Percentiles rank a stretch among this genome's conserved stretches.
Evolutionary conservation across 1,140 invertebrate genomes (phyloP).

Genomic region (Drosophila nigrodunni): DNA sequence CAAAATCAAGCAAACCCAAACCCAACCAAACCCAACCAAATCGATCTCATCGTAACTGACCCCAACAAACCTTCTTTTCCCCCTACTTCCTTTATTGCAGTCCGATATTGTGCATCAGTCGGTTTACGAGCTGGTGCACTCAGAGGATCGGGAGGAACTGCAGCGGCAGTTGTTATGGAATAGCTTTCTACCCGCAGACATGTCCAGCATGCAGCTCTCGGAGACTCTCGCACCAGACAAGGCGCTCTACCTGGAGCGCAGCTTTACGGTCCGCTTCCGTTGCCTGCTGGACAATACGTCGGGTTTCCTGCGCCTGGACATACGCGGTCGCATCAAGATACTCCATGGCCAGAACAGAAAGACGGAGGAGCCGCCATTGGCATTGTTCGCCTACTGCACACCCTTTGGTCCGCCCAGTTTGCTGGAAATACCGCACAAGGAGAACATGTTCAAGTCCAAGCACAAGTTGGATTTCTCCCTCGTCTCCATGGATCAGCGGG

Average conservation of each 20-base stretch:
- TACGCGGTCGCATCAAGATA: conserved; percentile 97
- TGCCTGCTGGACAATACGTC: conserved; percentile 99
- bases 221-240: conserved; percentile 94
- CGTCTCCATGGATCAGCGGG: conserved; percentile 98
- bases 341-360: conserved; percentile 98
- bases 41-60: conserved; percentile 33
- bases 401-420: conserved; percentile 98
- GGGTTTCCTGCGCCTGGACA: conserved; percentile 98
- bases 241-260: conserved; percentile 94
- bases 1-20: conserved; percentile 3
- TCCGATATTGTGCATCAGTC: conserved; percentile 99
- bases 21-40: background rate
- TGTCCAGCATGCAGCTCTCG: conserved; percentile 91
- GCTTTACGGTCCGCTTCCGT: conserved; percentile 98
- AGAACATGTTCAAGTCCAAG: conserved; percentile 99
- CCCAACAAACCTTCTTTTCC: conserved; percentile 17
- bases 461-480: conserved; percentile 98
- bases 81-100: conserved; percentile 86
- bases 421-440: conserved; percentile 95
- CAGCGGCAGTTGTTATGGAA: conserved; percentile 98
- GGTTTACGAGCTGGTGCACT: conserved; percentile 99
- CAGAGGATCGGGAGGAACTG: conserved; percentile 98
- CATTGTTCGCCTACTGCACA: conserved; percentile 98
- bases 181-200: conserved; percentile 94
- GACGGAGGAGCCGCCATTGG: conserved; percentile 96